Evolutionary conservation across 2,113 vertebrate species (phyloP).

Genomic region (Jaculus jaculus): DNA sequence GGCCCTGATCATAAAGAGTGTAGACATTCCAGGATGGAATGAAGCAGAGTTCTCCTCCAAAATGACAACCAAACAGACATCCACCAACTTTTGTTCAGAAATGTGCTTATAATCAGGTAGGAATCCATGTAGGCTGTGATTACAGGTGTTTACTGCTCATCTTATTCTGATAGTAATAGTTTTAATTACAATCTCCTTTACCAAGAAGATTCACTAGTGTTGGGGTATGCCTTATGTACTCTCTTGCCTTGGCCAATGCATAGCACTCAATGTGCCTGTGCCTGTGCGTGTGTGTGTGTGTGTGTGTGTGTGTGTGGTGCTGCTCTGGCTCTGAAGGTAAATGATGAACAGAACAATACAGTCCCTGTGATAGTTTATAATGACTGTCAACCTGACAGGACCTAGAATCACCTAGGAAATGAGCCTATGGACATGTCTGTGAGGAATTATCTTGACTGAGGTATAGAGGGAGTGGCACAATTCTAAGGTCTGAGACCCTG

Average conservation of each 20-base stretch:
- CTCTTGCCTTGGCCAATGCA: background rate
- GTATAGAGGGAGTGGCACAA: no score
- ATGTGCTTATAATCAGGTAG: background rate
- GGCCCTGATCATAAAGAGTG: no score
- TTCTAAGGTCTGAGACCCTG: no score
- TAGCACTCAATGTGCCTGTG: background rate
- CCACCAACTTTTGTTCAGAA: background rate
- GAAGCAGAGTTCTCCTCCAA: background rate
- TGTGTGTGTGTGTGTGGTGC: background rate
- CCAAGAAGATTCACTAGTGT: background rate
- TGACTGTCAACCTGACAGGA: no score
- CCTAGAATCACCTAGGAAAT: no score
- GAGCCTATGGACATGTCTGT: no score
- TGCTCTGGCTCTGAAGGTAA: background rate
- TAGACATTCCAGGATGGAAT: background rate
- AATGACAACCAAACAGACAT: constrained; percentile 10
- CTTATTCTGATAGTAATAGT: background rate
- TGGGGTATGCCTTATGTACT: background rate
- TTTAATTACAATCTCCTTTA: background rate
- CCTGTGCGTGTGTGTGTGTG: background rate
- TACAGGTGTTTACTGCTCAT: background rate
- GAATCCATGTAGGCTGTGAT: background rate
- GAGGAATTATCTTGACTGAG: no score
- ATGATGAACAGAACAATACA: background rate
- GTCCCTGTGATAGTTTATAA: background rate